Base-by-base conservation (phyloP, 2,113 vertebrate species). In the Crocuta crocuta region DNA sequence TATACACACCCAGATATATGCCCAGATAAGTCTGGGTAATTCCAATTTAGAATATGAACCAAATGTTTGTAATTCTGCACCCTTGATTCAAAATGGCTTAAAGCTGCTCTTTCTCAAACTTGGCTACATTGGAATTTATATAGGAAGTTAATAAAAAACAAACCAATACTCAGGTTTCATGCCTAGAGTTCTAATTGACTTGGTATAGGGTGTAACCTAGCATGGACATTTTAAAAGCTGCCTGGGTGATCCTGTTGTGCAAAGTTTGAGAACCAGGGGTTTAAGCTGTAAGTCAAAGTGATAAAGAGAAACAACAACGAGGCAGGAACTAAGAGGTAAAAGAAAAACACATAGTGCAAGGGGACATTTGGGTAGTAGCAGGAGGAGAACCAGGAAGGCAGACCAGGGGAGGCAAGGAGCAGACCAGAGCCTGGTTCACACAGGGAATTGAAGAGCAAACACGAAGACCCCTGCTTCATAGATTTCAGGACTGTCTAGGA, bases 51-150 rank as follows among this genome's bases (percentile, higher is more conserved):
- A 71, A 66, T n/a, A 39, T 68, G 66, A 89, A 35, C n/a, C 78
- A 82, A 68, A 45, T 23, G 11, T 33, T 76, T 89, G 35, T 43
- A 65, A 91, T 58, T 89, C 73, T 95, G 55, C 43, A 73, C 63
- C 21, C 61, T 39, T 55, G 73, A 86, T 71, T 84, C 35, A 73
- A 76, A 90, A 85, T 90, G 83, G 45, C 68, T 79, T 89, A 61
- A 84, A 88, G 50, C 21, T 63, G 23, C 10, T 76, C n/a, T 65
- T 50, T 79, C 19, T 88, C 58, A 53, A 65, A 19, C 48, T 63
- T 43, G 76, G 21, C 39, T 74, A 35, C 4, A 19, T 19, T 82
- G 73, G 63, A 84, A 74, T 95, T 74, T 45, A 94, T 11, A 10
- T 21, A 28, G 66, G 21, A 24, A 82, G 53, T 94, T 81, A 66